Conservation (phyloP, 2,888 invertebrate genomes). For the Osmoderma eremita region DNA sequence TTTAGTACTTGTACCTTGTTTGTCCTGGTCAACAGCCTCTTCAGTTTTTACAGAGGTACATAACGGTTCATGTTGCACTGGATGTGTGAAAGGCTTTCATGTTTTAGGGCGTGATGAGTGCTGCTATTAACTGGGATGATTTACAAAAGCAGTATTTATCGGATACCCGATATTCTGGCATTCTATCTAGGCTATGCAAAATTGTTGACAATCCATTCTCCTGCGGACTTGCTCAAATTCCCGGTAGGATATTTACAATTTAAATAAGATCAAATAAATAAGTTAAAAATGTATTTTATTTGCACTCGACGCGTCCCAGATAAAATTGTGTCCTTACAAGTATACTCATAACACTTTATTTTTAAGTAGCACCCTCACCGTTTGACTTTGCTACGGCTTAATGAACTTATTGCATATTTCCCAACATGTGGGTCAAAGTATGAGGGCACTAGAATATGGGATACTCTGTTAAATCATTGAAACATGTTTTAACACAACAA, state of each 20-base stretch:
- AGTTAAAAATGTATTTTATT: background rate
- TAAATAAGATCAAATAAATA: background rate
- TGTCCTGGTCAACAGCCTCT: slow-evolving; percentile 98
- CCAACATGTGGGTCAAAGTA: too few species aligned
- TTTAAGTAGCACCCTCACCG: too few species aligned
- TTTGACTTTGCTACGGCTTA: too few species aligned
- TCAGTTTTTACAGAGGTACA: slow-evolving; percentile 89
- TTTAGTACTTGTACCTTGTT: slow-evolving; percentile 90
- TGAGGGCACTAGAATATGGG: too few species aligned
- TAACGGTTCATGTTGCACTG: background rate
- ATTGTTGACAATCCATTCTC: slow-evolving; percentile 73
- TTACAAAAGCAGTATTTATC: slow-evolving; percentile 88
- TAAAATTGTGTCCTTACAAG: too few species aligned
- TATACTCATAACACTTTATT: too few species aligned
- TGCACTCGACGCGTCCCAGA: too few species aligned
- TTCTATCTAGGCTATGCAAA: slow-evolving; percentile 87
- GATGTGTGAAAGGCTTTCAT: slow-evolving; percentile 3
- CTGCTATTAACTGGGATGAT: slow-evolving; percentile 93
- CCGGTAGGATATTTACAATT: slow-evolving; percentile 33
- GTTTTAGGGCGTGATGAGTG: slow-evolving; percentile 91
- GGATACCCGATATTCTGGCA: slow-evolving; percentile 82
- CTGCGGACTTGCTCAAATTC: slow-evolving; percentile 46
- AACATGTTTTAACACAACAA: too few species aligned
- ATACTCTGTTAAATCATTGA: too few species aligned
- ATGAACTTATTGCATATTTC: too few species aligned